Evolutionary conservation across 1,140 invertebrate species (phyloP).

Genomic region (Aethina tumida): DNA sequence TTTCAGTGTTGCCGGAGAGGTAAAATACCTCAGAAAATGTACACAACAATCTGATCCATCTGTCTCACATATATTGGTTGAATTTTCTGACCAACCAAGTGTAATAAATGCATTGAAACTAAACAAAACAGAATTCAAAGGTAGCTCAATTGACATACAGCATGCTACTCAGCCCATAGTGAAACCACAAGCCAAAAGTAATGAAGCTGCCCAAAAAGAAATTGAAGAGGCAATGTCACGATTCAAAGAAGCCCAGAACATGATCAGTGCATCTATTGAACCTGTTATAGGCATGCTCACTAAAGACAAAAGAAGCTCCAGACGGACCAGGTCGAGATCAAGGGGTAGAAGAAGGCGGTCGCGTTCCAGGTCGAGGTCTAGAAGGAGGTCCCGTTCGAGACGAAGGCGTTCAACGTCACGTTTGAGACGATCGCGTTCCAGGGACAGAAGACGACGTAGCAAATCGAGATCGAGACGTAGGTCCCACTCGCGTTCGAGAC

Average conservation of each 20-base stretch:
- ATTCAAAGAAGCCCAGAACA: constrained; percentile 89
- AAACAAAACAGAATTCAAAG: constrained; percentile 67
- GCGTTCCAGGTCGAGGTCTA: constrained; percentile 37
- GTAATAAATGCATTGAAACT: constrained; percentile 79
- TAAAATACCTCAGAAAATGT: constrained; percentile 92
- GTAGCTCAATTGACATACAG: constrained; percentile 56
- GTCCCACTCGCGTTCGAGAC: constrained; percentile 47
- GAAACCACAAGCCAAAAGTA: constrained; percentile 89
- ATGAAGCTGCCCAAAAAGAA: constrained; percentile 88
- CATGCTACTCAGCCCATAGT: constrained; percentile 86
- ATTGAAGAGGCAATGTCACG: constrained; percentile 96
- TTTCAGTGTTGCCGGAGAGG: constrained; percentile 79
- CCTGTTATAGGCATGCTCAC: constrained; percentile 76
- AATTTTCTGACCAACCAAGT: constrained; percentile 86
- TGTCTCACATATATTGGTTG: constrained; percentile 78
- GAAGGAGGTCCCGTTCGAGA: constrained; percentile 47
- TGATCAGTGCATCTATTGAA: constrained; percentile 88
- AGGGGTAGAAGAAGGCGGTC: constrained; percentile 44
- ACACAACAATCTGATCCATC: constrained; percentile 66
- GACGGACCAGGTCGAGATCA: constrained; percentile 44
- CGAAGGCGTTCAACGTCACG: constrained; percentile 33
- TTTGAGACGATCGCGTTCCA: constrained; percentile 35
- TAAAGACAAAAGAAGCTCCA: constrained; percentile 64
- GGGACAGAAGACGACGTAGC: constrained; percentile 35
- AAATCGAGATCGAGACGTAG: constrained; percentile 35